Percentiles rank a stretch among this genome's conserved stretches.
Conservation (phyloP, 2,113 vertebrate species). For the Choloepus hoffmanni region DNA sequence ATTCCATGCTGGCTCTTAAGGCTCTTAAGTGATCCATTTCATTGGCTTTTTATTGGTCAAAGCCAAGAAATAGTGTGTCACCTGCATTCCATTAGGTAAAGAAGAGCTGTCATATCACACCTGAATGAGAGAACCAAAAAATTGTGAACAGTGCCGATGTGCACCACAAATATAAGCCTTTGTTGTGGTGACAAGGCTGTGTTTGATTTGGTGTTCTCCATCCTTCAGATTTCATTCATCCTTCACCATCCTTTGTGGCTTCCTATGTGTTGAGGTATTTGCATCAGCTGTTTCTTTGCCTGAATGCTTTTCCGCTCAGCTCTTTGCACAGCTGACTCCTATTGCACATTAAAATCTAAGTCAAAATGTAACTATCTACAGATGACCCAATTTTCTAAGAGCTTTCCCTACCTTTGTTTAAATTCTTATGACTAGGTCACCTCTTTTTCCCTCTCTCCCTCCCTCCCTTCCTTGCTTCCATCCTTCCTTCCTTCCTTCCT, state of each 20-base stretch:
- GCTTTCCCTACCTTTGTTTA: constrained; percentile 5
- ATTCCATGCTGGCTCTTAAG: background rate
- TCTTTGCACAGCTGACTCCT: background rate
- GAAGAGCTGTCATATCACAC: background rate
- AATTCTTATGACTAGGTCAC: background rate
- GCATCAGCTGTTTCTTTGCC: background rate
- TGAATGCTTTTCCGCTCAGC: background rate
- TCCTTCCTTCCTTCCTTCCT: background rate
- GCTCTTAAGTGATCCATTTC: background rate
- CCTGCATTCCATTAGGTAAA: background rate
- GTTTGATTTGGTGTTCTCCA: background rate
- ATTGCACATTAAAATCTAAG: background rate
- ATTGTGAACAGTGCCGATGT: background rate
- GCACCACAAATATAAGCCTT: background rate
- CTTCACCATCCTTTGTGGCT: background rate
- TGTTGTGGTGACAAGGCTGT: background rate
- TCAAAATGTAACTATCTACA: background rate
- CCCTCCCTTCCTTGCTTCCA: background rate
- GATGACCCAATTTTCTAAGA: background rate
- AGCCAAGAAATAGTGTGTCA: background rate
- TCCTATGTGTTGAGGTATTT: background rate
- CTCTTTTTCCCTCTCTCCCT: background rate
- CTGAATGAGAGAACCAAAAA: background rate
- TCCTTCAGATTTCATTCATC: background rate
- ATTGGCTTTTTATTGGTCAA: background rate